A percentile compares a stretch with the other conserved stretches of the same genome.
These are phyloP conservation scores for Sebastiscus albofasciatus DNA, from an alignment of 2,797 vertebrate genomes.

Conservation along the genomic window DNA sequence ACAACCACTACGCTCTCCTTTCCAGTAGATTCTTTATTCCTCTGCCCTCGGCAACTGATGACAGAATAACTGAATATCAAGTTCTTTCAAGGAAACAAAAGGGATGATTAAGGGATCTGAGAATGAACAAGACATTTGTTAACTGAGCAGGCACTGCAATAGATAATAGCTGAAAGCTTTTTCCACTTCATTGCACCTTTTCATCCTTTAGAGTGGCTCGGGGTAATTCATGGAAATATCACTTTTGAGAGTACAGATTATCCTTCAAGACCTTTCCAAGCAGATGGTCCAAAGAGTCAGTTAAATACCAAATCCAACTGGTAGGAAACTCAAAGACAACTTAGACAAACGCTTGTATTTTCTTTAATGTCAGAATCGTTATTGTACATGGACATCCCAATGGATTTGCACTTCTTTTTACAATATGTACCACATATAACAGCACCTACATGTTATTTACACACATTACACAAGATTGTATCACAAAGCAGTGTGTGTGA, in stretches of 20 bases:
- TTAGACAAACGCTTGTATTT: conserved; percentile 63
- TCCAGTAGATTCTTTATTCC: background rate
- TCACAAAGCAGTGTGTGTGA: conserved; percentile 87
- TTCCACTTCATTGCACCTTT: background rate
- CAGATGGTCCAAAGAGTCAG: background rate
- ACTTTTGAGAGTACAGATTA: background rate
- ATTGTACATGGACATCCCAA: conserved; percentile 83
- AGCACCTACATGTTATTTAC: conserved; percentile 87
- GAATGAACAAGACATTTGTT: background rate
- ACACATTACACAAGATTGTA: conserved; percentile 86
- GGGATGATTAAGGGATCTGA: background rate
- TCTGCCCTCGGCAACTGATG: background rate
- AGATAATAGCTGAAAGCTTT: background rate
- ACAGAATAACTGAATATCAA: background rate
- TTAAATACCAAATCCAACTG: background rate
- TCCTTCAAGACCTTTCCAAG: background rate
- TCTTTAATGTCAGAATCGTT: conserved; percentile 86
- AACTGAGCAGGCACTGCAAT: background rate
- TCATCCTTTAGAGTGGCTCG: background rate
- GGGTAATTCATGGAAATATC: background rate
- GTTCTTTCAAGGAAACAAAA: background rate
- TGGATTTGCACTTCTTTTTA: conserved; percentile 83
- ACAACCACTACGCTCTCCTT: background rate
- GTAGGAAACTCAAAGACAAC: conserved; percentile 15
- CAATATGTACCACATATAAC: conserved; percentile 88